phyloP scores from a whole-genome alignment of 2,113 vertebrate species.

The Lichenostomus cassidix region DNA sequence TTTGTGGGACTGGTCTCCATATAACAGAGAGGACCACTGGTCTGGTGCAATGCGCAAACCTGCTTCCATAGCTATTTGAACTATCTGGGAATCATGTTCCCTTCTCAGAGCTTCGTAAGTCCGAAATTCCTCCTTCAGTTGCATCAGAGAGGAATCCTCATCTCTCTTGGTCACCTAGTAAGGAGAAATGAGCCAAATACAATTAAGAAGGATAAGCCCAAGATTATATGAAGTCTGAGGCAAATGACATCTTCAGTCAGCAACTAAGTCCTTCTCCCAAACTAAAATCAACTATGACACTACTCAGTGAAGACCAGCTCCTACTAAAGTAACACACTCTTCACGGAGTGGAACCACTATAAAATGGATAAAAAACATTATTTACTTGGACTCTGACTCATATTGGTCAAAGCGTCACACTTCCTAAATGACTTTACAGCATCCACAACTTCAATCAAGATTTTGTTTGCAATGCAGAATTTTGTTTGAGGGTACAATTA shows the following conservation, averaged over 20 bases:
- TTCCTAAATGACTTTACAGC: not conserved
- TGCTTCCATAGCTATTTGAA: conserved; percentile 98
- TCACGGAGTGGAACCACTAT: not conserved
- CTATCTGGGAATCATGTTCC: conserved; percentile 98
- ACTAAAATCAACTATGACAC: not conserved
- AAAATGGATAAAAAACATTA: not conserved
- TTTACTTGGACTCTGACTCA: not conserved
- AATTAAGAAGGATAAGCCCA: not conserved
- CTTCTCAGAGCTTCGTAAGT: conserved; percentile 93
- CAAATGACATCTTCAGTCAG: not conserved
- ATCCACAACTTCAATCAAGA: not conserved
- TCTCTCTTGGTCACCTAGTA: conserved; percentile 94
- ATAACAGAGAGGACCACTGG: conserved; percentile 96
- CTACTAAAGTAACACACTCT: not conserved
- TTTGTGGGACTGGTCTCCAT: conserved; percentile 97
- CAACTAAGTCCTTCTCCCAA: not conserved
- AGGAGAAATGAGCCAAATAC: not conserved
- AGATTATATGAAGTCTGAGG: fast-evolving
- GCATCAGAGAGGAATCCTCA: conserved; percentile 98
- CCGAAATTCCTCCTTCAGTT: conserved; percentile 96
- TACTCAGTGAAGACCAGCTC: not conserved
- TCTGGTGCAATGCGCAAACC: conserved; percentile 97
- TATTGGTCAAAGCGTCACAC: not conserved
- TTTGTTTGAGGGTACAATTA: not conserved
- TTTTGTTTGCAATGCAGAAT: not conserved